A percentile compares a stretch with the other conserved stretches of the same genome.
Conservation (phyloP, 2,888 invertebrate genomes). For the Patella ulyssiponensis region DNA sequence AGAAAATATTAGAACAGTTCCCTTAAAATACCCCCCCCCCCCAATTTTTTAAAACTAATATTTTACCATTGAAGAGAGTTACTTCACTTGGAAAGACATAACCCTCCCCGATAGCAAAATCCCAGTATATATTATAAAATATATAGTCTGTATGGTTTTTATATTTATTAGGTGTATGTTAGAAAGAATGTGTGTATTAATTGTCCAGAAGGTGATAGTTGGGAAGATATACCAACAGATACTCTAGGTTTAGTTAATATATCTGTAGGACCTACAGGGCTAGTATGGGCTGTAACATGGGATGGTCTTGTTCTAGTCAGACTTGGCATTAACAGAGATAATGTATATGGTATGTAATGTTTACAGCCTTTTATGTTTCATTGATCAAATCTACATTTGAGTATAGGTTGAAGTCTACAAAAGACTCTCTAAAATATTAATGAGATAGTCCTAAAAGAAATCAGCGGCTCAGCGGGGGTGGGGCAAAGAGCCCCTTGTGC, state of each 20-base stretch:
- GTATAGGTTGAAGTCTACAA: too few relatives aligned
- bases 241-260: conserved; percentile 88
- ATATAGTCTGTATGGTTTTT: background rate
- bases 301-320: conserved; percentile 87
- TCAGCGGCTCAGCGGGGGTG: background rate
- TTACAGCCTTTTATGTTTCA: too few relatives aligned
- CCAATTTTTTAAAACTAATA: too few relatives aligned
- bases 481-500: background rate
- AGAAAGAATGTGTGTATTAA: conserved; percentile 85
- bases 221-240: conserved; percentile 83
- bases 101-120: too few relatives aligned
- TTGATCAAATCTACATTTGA: too few relatives aligned
- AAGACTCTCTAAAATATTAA: too few relatives aligned
- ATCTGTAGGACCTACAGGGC: conserved; percentile 87
- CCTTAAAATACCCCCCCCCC: too few relatives aligned
- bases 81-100: too few relatives aligned
- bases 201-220: conserved; percentile 89
- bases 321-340: conserved; percentile 86
- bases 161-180: conserved; percentile 81
- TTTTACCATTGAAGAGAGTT: too few relatives aligned
- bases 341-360: conserved; percentile 76
- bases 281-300: conserved; percentile 89
- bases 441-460: too few relatives aligned
- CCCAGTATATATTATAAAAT: conserved; percentile 27
- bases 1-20: too few relatives aligned